A percentile compares a stretch with the other conserved stretches of the same genome.
These are phyloP conservation scores for Slavum lentiscoides DNA, from an alignment of 2,888 invertebrate species.

Conservation along the genomic window DNA sequence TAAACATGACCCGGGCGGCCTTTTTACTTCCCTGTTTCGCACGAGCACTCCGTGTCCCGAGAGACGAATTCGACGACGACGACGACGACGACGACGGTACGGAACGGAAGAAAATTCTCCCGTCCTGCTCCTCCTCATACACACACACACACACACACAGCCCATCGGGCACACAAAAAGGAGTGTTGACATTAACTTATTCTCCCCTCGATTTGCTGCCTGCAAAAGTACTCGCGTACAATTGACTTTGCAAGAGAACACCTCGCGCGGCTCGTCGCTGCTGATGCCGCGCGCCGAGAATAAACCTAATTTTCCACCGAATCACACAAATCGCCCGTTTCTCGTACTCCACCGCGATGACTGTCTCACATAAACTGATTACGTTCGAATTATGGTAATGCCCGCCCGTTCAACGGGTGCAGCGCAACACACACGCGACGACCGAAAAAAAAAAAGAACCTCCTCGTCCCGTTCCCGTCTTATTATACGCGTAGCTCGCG, in stretches of 20 bases:
- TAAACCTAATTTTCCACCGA: slow-evolving; percentile 47
- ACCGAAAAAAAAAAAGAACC: background rate
- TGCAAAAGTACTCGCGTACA: slow-evolving; percentile 6
- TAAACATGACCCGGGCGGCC: slow-evolving; percentile 8
- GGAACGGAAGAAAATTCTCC: slow-evolving; percentile 3
- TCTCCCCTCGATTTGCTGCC: slow-evolving; percentile 43
- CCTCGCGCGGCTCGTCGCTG: slow-evolving; percentile 15
- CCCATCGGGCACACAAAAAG: slow-evolving; percentile 3
- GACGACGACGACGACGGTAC: slow-evolving; percentile 29
- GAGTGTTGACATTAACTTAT: slow-evolving; percentile 52
- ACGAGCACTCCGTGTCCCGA: background rate
- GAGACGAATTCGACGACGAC: slow-evolving; percentile 36
- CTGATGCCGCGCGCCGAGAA: background rate
- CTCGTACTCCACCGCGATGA: too few relatives aligned
- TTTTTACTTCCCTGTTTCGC: background rate
- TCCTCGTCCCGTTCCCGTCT: background rate
- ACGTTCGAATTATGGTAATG: slow-evolving; percentile 43
- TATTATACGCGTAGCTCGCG: background rate
- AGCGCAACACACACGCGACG: background rate
- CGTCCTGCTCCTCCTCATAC: too few relatives aligned
- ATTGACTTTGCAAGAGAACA: slow-evolving; percentile 15
- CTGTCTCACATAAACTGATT: slow-evolving; percentile 18
- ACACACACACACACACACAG: too few relatives aligned
- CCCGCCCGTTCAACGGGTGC: background rate
- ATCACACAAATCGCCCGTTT: slow-evolving; percentile 51